Conservation (phyloP, 2,888 invertebrate species). For the Spialia ferax region DNA sequence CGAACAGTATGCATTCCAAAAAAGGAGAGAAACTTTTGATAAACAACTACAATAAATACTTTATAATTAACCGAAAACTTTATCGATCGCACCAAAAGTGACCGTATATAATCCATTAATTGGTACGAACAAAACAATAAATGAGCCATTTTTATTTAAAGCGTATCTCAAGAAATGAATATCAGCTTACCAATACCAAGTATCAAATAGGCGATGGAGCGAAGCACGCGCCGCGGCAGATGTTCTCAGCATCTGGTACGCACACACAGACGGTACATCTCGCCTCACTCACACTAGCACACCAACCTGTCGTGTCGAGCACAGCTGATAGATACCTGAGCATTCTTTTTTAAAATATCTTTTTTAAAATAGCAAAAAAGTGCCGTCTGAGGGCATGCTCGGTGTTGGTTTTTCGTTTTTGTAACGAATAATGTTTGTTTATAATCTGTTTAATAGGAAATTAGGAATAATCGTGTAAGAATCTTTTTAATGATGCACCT, state of each 20-base stretch:
- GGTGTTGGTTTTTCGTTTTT: conserved; percentile 5
- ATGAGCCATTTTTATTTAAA: background rate
- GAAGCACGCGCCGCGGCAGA: conserved; percentile 77
- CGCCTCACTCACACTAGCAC: conserved; percentile 55
- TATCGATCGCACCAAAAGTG: background rate
- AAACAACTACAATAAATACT: conserved; percentile 4
- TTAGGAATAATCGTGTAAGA: background rate
- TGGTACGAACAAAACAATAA: background rate
- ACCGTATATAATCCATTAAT: conserved; percentile 6
- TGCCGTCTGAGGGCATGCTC: background rate
- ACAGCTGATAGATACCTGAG: conserved; percentile 79
- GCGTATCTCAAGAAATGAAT: background rate
- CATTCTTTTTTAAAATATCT: too few species aligned
- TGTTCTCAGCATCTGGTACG: conserved; percentile 80
- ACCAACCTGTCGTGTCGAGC: conserved; percentile 48
- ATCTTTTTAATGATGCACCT: too few species aligned
- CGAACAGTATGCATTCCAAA: background rate
- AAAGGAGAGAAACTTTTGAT: conserved; percentile 17
- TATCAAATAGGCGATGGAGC: conserved; percentile 56
- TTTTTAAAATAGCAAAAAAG: conserved; percentile 45
- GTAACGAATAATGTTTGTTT: conserved; percentile 3
- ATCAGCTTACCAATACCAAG: conserved; percentile 50
- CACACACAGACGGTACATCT: conserved; percentile 48
- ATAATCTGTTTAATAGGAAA: background rate
- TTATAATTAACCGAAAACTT: background rate